Percentiles rank a stretch among this genome's conserved stretches.
phyloP scores from a whole-genome alignment of 2,113 vertebrate species.

The Apus apus region DNA sequence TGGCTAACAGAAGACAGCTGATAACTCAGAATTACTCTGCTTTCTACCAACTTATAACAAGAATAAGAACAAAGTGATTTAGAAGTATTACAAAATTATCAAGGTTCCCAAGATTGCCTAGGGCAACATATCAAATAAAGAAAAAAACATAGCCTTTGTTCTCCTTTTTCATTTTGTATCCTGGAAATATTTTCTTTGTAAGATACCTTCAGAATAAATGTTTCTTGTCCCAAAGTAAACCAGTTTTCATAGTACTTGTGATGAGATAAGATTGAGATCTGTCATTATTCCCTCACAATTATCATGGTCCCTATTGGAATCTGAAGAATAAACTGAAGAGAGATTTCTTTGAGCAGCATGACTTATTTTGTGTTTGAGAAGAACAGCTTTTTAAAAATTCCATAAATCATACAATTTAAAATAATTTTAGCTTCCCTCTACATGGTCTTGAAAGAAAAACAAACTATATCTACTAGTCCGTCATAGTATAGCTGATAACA shows the following conservation, averaged over 20 bases:
- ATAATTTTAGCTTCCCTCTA: background rate
- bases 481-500: background rate
- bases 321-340: background rate
- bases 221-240: background rate
- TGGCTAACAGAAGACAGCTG: background rate
- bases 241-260: background rate
- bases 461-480: background rate
- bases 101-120: background rate
- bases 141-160: background rate
- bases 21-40: background rate
- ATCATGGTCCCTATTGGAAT: background rate
- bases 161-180: background rate
- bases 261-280: background rate
- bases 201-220: background rate
- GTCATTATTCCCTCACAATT: background rate
- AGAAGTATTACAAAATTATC: background rate
- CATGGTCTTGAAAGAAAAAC: background rate
- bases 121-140: background rate
- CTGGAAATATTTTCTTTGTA: background rate
- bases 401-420: background rate
- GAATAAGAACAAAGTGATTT: background rate
- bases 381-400: background rate
- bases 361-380: background rate
- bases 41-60: background rate
- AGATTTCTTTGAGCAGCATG: background rate